Percentiles rank a stretch among this genome's conserved stretches.
These are phyloP conservation scores for Planiliza haematocheilus DNA, from an alignment of 2,113 vertebrate species.

Conservation along the genomic window DNA sequence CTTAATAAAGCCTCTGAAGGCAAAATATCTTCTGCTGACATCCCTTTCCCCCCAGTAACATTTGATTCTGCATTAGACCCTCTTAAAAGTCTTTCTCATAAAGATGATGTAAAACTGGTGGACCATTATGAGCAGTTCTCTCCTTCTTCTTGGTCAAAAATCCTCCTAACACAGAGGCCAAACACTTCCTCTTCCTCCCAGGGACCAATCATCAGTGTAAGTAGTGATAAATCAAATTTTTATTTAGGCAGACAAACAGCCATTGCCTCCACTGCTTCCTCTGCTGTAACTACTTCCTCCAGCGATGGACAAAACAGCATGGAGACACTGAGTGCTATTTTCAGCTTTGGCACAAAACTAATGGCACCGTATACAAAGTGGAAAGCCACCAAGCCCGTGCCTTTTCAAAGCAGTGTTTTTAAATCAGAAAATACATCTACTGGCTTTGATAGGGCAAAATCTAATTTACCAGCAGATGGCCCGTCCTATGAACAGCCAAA, in stretches of 20 bases:
- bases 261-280: slow-evolving; percentile 29
- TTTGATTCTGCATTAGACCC: slow-evolving; percentile 25
- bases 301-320: slow-evolving; percentile 48
- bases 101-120: slow-evolving; percentile 9
- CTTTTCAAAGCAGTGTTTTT: slow-evolving; percentile 57
- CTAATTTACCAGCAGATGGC: slow-evolving; percentile 57
- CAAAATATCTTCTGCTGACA: slow-evolving; percentile 16
- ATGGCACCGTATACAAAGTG: slow-evolving; percentile 64
- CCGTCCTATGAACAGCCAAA: slow-evolving; percentile 40
- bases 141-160: slow-evolving; percentile 39
- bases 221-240: slow-evolving; percentile 51
- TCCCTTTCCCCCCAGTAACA: not conserved
- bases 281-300: slow-evolving; percentile 38
- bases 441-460: slow-evolving; percentile 48
- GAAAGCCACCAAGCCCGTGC: slow-evolving; percentile 52
- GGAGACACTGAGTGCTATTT: slow-evolving; percentile 66
- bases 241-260: slow-evolving; percentile 47
- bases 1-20: slow-evolving; percentile 33
- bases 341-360: slow-evolving; percentile 68
- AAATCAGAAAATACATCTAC: slow-evolving; percentile 55
- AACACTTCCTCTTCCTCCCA: slow-evolving; percentile 1
- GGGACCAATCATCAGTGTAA: slow-evolving; percentile 10
- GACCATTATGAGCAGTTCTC: not conserved
- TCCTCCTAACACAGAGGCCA: slow-evolving; percentile 17
- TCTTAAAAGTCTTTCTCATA: slow-evolving; percentile 16